Base-by-base conservation (phyloP, 2,888 invertebrate species). In the Calameuta pallipes region DNA sequence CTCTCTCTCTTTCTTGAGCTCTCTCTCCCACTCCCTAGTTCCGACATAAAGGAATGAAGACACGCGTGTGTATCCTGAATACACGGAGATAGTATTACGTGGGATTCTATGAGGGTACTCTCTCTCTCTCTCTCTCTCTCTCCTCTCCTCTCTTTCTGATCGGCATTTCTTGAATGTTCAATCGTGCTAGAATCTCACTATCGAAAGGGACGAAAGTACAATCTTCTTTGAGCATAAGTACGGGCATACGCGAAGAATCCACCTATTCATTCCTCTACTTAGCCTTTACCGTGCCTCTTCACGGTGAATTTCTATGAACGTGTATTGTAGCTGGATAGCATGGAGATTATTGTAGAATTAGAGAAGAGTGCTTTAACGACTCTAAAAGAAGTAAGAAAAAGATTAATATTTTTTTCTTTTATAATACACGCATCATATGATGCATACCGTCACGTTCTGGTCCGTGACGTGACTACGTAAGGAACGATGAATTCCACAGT, bases 361-460 rank as follows among this genome's bases (percentile, higher is more conserved):
- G 9, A 56, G 15, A 23, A 56, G 41, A 56, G 6, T 9, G 41
- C 41, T 23, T 23, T 23, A 56, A 56, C 23, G 41, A 56, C 41
- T 56, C 41, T 56, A 56, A 56, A 23, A 56, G 41, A 9, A 23
- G 41, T 0, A 23, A 23, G 41, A 56, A 23, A 41, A 41, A 56
- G 6, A 56, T 56, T 15, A 41, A 37, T 37, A 37, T 37, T 1
- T 37, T 13, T 37, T 13, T 37, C 23, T 41, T 41, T 41, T 15
- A 9, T 36, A 9, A 56, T 56, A 23, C 41, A 56, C 23, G 41
- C 41, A 56, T 56, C 41, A 23, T 56, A 56, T 23, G 6, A 31
- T 71, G 71, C 71, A 71, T 71, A 71, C 71, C 34, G 31, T 71
- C 71, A 71, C 71, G 71, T 71, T 30, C 71, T 33, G 71, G 4